Conservation (phyloP, 2,888 invertebrate genomes). For the Pyrrhia umbra region DNA sequence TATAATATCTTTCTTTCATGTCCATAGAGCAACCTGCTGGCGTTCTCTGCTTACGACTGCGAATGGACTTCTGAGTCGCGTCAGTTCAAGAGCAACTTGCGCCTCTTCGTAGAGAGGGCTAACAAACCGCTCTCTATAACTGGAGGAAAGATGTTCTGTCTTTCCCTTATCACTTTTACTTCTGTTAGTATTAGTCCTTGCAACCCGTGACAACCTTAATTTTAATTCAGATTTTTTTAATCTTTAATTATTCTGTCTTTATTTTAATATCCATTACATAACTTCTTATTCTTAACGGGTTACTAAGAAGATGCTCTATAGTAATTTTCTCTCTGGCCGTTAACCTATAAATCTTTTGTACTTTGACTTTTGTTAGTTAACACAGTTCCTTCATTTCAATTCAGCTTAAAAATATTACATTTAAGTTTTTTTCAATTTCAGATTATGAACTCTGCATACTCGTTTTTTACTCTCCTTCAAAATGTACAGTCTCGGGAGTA, state of each 20-base stretch:
- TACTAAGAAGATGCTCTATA: too few species aligned
- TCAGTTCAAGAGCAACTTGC: conserved; percentile 76
- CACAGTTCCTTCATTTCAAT: too few species aligned
- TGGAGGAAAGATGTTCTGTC: conserved; percentile 79
- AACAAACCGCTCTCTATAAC: conserved; percentile 75
- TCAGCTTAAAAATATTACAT: background rate
- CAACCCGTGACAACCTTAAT: too few species aligned
- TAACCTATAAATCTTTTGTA: too few species aligned
- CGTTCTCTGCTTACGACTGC: conserved; percentile 74
- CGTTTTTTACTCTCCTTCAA: conserved; percentile 78
- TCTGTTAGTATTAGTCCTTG: conserved; percentile 72
- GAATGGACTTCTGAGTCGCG: conserved; percentile 76
- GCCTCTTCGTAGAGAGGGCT: conserved; percentile 75
- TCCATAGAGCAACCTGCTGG: conserved; percentile 75
- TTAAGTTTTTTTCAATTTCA: conserved; percentile 65
- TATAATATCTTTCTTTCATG: background rate
- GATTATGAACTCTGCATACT: conserved; percentile 82
- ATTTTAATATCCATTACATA: too few species aligned
- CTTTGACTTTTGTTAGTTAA: too few species aligned
- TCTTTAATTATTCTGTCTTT: background rate
- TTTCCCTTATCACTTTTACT: conserved; percentile 78
- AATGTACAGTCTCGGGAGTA: conserved; percentile 72
- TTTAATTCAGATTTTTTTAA: background rate
- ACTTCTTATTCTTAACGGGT: too few species aligned
- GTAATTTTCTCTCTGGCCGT: too few species aligned